phyloP scores from a whole-genome alignment of 1,140 invertebrate species.

The Adoxophyes honmai region DNA sequence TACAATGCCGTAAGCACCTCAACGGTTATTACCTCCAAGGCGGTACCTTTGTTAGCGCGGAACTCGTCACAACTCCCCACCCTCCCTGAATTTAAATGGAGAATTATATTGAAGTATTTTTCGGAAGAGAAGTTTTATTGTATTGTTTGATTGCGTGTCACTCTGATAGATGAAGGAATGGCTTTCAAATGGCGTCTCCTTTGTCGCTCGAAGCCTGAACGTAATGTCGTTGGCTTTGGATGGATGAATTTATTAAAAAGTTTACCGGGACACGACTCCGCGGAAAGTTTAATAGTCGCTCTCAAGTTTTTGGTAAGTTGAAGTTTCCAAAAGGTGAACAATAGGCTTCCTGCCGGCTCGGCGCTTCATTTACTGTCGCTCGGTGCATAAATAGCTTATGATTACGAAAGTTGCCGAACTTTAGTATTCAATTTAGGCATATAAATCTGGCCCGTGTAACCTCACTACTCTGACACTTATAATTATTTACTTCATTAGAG shows the following conservation, averaged over 20 bases:
- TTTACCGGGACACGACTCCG: constrained; percentile 49
- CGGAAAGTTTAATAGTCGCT: constrained; percentile 64
- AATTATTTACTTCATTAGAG: too few relatives aligned
- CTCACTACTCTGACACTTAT: too few relatives aligned
- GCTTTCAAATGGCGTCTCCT: constrained; percentile 60
- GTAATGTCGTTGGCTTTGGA: constrained; percentile 62
- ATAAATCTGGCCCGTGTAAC: too few relatives aligned
- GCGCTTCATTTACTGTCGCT: constrained; percentile 32
- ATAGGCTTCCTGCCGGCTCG: constrained; percentile 39
- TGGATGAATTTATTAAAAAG: constrained; percentile 75
- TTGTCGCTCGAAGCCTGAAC: constrained; percentile 52
- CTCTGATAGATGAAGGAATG: constrained; percentile 70
- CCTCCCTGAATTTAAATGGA: constrained; percentile 74
- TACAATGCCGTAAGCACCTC: constrained; percentile 44
- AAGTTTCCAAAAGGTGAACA: constrained; percentile 59
- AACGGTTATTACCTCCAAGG: constrained; percentile 57
- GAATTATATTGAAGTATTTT: constrained; percentile 77
- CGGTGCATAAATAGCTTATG: constrained; percentile 15
- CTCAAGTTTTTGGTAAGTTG: constrained; percentile 48
- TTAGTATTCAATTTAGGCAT: constrained; percentile 2
- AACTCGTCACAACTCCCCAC: constrained; percentile 36
- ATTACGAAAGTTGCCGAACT: constrained; percentile 4
- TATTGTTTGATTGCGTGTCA: constrained; percentile 76
- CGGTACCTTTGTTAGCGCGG: constrained; percentile 55
- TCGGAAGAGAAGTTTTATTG: constrained; percentile 73